Conservation (phyloP, 1,140 invertebrate genomes). For the Conus ventricosus region DNA sequence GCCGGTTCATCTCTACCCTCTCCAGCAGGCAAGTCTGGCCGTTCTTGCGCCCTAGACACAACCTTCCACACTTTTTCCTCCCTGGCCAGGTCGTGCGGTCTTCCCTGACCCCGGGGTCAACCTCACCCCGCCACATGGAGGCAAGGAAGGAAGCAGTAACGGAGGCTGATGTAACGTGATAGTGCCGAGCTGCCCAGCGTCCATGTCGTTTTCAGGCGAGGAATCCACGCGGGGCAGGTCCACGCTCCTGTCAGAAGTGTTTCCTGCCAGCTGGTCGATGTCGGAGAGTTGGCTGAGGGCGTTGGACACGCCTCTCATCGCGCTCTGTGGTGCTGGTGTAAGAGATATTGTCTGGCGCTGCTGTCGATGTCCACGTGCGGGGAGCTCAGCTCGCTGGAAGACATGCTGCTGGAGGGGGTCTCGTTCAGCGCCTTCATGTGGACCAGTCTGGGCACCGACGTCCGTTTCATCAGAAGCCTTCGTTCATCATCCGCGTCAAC, state of each 20-base stretch:
- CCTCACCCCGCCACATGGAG: background rate
- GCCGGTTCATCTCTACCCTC: too few relatives aligned
- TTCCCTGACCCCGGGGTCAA: background rate
- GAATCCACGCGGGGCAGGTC: background rate
- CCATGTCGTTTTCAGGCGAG: background rate
- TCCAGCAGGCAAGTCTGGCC: background rate
- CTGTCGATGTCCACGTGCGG: background rate
- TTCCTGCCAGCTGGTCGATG: background rate
- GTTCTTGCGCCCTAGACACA: background rate
- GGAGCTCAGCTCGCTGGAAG: constrained; percentile 20
- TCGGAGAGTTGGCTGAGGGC: background rate
- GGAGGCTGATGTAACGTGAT: background rate
- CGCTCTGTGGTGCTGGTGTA: background rate
- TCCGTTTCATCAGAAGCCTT: constrained; percentile 5
- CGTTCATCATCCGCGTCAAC: background rate
- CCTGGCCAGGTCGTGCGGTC: background rate
- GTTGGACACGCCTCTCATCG: background rate
- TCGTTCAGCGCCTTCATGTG: constrained; percentile 19
- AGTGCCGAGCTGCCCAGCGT: background rate
- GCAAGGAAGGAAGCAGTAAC: background rate
- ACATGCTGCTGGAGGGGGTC: constrained; percentile 8
- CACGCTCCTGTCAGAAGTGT: background rate
- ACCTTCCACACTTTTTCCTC: background rate
- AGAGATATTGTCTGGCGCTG: background rate
- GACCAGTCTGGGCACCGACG: constrained; percentile 4